Base-by-base conservation (phyloP, 2,797 vertebrate species). In the Poecile montanus region DNA sequence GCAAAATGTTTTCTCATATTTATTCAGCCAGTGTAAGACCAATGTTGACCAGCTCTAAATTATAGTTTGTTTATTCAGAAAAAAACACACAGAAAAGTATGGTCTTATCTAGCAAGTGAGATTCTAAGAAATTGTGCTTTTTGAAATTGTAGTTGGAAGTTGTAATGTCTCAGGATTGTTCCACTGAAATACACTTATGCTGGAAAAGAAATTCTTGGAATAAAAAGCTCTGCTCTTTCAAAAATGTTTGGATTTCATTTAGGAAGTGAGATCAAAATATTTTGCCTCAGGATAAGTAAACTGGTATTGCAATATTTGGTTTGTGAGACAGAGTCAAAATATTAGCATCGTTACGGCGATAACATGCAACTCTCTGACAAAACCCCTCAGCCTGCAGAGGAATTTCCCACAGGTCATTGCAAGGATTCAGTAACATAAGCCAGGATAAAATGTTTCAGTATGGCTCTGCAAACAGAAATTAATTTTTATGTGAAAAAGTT, bases 281-380 rank as follows among this genome's bases (percentile, higher is more conserved):
- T 92, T 91, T 91, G 78, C 78, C 53, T 78, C 22, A 42, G 62
- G 47, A 77, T 57, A 79, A 66, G 48, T 76, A 76, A 94, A 76
- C 32, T 56, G n/a, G 34, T 53, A 67, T 36, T 76, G 72, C 60
- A 89, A 34, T 76, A 74, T 67, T 77, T 72, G 60, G n/a, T 53
- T 91, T 93, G 61, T 63, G 68, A 89, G 57, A 76, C 11, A n/a
- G 58, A 90, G 45, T 60, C 78, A 91, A 91, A 94, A 85, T 79
- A 73, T 71, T 87, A 57, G 19, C 26, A 50, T 65, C 14, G 0
- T 61, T 80, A 16, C 1, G 22, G 34, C 0, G 45, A 19, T 58
- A 80, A 77, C 13, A 21, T 23, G 48, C 53, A 79, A 44, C 19
- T 66, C 40, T 80, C 47, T 83, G 38, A 74, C 38, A 83, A 66